Base-by-base conservation (phyloP, 1,140 invertebrate species). In the Xylocopa sonorina region DNA sequence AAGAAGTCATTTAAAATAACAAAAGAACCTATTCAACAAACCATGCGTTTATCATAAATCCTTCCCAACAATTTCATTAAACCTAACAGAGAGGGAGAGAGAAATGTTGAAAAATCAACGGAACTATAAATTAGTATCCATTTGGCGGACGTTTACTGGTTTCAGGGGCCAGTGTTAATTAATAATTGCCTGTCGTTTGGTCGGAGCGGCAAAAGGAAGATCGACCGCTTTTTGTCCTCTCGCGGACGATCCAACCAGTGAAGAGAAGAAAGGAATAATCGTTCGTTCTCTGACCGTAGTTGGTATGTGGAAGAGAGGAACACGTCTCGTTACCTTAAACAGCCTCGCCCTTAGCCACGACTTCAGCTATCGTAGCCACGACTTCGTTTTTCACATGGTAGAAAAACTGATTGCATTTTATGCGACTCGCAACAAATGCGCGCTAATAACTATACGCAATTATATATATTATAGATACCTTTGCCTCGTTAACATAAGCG, bases 301-400 rank as follows among this genome's bases (percentile, higher is more conserved):
- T 62, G 69, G 80, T 46, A 68, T 55, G 63, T 48, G 53, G 38
- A 46, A 60, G 16, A 53, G 27, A 69, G 38, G 29, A 14, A 18
- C 53, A 75, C 53, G 34, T 4, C 16, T 67, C 41, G 55, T 48
- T 75, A 66, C 67, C 78, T 77, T 84, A 85, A 85, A 72, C 60
- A 80, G 67, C 83, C 82, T 83, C 76, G 81, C 77, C 83, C 81
- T 85, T 84, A 80, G 83, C 82, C 66, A 75, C 43, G 24, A n/a
- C 68, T 64, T 72, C 64, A 72, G 62, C 57, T 79, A 84, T 84
- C 64, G 32, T 48, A 27, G 80, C 27, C 62, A 38, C 51, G 63
- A 5, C 3, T 46, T 38, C 32, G 50, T 41, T 67, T 48, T 46
- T 16, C 58, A 27, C 43, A 27, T 53, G 58, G 32, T 60, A 29